Evolutionary conservation across 2,113 vertebrate genomes (phyloP), one percentile per base, ranked within the genome.

Genomic region (Solenodon paradoxus): DNA sequence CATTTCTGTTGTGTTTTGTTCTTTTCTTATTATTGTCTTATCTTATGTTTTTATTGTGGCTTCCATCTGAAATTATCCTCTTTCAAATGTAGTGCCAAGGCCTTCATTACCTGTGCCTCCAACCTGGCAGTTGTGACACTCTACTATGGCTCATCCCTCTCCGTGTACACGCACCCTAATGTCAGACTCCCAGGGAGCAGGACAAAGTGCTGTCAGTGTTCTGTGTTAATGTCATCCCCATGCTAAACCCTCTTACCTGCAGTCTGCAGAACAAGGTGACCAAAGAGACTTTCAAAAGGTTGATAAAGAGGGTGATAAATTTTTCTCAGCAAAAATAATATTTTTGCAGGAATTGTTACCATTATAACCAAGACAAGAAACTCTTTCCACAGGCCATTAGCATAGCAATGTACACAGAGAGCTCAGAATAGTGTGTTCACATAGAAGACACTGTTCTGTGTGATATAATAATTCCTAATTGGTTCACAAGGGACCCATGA

Each of bases 81-180:
- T 30, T 13, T 30, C 26, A 68, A 72, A 42, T 53, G 71, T 8
- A 42, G 78, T 38, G 40, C 57, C 77, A 96, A 96, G 69, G 92
- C 90, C 83, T 72, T 97, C 28, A 77, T 68, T 4, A 96, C 92
- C 26, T 97, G 95, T 90, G 75, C 84, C 17, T 90, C 88, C 66
- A 96, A 96, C 40, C 64, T 97, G 53, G 83, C 59, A 4, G 59
- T 35, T 3, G 96, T 95, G 26, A 77, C 15, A 9, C 68, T 96
- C 24, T 97, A 83, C 71, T 92, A 71, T 2, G 68, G 88, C 83
- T 94, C 88, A 22, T 40, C 24, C 49, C 49, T 96, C 28, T 96
- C 92, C 24, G 87, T 93, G 64, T 92, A 84, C 64, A 42, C 88
- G 66, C 30, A 38, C 40, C 93, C 42, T 9, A 75, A 55, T 8